These are phyloP conservation scores for Crocodylus rhombifer DNA, from an alignment of 2,797 vertebrate species.

Conservation along the genomic window DNA sequence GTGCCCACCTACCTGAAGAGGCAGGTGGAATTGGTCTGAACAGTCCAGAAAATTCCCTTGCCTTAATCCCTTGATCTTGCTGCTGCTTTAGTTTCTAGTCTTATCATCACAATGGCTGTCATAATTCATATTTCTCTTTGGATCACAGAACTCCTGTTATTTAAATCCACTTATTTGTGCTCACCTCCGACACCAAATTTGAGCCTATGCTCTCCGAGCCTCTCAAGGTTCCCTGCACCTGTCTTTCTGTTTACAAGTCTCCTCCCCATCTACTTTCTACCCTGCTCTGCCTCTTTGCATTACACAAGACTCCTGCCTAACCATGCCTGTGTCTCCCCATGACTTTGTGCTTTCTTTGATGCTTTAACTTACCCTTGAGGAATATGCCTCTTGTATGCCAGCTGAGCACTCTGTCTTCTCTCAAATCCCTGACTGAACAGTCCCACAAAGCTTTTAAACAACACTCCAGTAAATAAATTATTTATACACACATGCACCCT, in stretches of 20 bases:
- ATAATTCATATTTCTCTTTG: not conserved
- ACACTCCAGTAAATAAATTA: not conserved
- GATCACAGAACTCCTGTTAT: not conserved
- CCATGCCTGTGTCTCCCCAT: not conserved
- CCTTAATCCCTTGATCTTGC: not conserved
- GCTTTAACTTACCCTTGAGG: not conserved
- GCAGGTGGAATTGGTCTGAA: not conserved
- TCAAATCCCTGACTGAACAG: not conserved
- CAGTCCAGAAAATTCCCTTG: not conserved
- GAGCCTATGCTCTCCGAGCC: not conserved
- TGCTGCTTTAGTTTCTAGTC: not conserved
- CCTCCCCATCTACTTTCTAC: not conserved
- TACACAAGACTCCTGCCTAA: not conserved
- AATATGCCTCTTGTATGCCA: not conserved
- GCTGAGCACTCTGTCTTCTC: not conserved
- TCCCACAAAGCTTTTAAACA: not conserved
- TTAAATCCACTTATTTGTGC: not conserved
- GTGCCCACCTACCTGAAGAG: not conserved
- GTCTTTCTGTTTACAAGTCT: not conserved
- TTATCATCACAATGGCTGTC: not conserved
- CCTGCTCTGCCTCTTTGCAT: not conserved
- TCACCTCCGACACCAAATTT: not conserved
- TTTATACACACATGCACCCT: not conserved
- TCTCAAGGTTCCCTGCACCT: not conserved
- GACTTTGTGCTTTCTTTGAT: constrained; percentile 24